phyloP scores from a whole-genome alignment of 2,113 vertebrate species.

The Lamprotornis superbus region DNA sequence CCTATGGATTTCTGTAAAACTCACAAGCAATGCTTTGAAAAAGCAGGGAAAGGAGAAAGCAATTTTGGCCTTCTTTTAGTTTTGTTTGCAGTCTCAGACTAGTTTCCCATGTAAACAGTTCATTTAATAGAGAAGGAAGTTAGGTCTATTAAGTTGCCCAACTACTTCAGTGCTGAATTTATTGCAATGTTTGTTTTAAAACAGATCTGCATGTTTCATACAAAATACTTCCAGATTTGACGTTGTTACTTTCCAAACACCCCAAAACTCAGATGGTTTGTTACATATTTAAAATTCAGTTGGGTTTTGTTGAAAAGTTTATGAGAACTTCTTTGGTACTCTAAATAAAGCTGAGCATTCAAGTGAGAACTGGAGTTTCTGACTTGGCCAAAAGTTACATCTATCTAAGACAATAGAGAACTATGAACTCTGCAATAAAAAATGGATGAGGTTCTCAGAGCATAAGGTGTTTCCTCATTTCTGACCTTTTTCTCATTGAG shows the following conservation, averaged over 20 bases:
- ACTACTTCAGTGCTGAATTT: neutral
- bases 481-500: conserved; percentile 4
- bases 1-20: neutral
- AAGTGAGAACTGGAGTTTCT: neutral
- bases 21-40: neutral
- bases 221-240: neutral
- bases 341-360: neutral
- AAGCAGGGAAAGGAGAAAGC: neutral
- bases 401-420: neutral
- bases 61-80: neutral
- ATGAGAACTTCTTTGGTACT: neutral
- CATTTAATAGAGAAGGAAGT: neutral
- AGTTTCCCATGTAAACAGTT: neutral
- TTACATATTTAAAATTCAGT: neutral
- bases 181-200: conserved; percentile 5
- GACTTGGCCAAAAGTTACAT: neutral
- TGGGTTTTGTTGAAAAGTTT: neutral
- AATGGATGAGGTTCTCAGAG: neutral
- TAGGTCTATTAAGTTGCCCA: neutral
- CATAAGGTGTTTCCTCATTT: conserved; percentile 33
- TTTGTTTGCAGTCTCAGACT: neutral
- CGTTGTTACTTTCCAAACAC: neutral
- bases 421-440: neutral
- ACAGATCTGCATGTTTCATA: neutral
- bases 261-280: neutral